These are phyloP conservation scores for Taenaris catops DNA, from an alignment of 2,888 invertebrate genomes.

Conservation along the genomic window DNA sequence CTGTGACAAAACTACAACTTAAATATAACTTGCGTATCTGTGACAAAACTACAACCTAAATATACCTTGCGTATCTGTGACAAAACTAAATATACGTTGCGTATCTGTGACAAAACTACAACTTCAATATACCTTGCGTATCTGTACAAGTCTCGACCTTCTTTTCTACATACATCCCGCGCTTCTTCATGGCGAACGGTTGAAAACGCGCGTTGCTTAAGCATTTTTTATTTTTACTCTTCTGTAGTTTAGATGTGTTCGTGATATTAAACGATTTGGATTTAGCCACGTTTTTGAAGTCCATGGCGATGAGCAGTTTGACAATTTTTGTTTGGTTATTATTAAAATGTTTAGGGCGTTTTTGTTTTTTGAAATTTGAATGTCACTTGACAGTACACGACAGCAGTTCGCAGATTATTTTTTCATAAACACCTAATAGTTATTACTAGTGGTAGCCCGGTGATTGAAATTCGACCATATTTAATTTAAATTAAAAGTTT, in stretches of 20 bases:
- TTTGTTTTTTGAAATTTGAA: neutral
- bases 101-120: no score
- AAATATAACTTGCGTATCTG: no score
- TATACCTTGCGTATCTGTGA: no score
- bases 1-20: no score
- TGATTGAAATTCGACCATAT: no score
- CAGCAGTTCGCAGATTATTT: no score
- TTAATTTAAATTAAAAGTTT: no score
- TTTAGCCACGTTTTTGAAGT: constrained; percentile 29
- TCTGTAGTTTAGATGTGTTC: constrained; percentile 25
- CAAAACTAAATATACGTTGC: no score
- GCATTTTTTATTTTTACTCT: constrained; percentile 32
- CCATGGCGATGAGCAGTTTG: neutral
- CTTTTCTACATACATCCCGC: constrained; percentile 55
- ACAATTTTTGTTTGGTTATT: neutral
- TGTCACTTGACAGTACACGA: no score
- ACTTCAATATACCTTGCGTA: constrained; percentile 7
- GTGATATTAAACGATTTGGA: constrained; percentile 45
- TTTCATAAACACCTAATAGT: no score
- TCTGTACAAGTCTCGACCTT: constrained; percentile 22
- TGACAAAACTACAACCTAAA: no score
- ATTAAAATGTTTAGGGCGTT: neutral
- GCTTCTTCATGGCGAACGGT: constrained; percentile 34
- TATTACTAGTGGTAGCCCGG: no score
- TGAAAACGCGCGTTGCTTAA: constrained; percentile 38